Percentiles rank a stretch among this genome's conserved stretches.
Conservation (phyloP, 1,140 invertebrate genomes). For the Hestina assimilis region DNA sequence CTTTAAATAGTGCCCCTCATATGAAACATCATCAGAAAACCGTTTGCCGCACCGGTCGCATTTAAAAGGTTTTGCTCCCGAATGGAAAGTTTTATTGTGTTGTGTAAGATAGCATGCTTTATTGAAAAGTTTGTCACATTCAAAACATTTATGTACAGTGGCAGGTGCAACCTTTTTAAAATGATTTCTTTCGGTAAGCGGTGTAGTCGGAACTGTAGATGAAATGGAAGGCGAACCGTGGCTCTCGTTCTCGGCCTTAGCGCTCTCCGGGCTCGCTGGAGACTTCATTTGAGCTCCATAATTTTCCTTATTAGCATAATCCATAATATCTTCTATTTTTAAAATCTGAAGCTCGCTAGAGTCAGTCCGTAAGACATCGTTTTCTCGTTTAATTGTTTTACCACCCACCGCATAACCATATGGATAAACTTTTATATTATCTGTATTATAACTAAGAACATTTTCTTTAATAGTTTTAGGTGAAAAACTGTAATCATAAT, state of each 20-base stretch:
- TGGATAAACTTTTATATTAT: slow-evolving; percentile 58
- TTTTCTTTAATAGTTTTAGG: slow-evolving; percentile 53
- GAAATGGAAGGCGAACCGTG: slow-evolving; percentile 61
- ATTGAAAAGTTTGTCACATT: slow-evolving; percentile 91
- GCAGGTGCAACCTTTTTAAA: slow-evolving; percentile 54
- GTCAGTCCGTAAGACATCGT: slow-evolving; percentile 47
- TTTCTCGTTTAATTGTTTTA: slow-evolving; percentile 67
- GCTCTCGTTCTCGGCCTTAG: slow-evolving; percentile 67
- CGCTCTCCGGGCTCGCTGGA: slow-evolving; percentile 69
- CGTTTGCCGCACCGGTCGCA: slow-evolving; percentile 91
- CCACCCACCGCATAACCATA: slow-evolving; percentile 61
- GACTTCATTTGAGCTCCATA: slow-evolving; percentile 74
- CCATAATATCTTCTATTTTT: slow-evolving; percentile 72
- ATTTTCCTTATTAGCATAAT: slow-evolving; percentile 76
- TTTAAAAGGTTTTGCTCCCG: slow-evolving; percentile 91
- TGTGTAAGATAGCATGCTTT: slow-evolving; percentile 93
- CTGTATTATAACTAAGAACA: slow-evolving; percentile 46
- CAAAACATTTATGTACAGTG: slow-evolving; percentile 84
- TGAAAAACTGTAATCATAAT: slow-evolving; percentile 60
- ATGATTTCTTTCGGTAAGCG: slow-evolving; percentile 69
- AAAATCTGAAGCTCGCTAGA: slow-evolving; percentile 66
- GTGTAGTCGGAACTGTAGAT: slow-evolving; percentile 64
- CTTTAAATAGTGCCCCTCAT: slow-evolving; percentile 85
- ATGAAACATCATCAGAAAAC: slow-evolving; percentile 83
- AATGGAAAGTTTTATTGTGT: slow-evolving; percentile 93